Base-by-base conservation (phyloP, 2,888 invertebrate genomes). In the Apamea crenata region DNA sequence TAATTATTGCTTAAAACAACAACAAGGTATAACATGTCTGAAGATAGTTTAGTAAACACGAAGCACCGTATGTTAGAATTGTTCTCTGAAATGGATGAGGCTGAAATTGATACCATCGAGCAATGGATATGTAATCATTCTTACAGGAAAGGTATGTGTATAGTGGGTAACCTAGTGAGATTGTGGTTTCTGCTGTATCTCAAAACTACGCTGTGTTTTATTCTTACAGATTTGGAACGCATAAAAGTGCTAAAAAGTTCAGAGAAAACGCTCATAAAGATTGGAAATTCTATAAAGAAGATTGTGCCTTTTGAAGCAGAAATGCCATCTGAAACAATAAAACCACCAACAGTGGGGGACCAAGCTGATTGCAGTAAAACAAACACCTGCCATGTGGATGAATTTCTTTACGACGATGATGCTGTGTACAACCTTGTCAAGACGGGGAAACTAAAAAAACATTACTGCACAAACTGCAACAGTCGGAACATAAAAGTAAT, bases 391-490 rank as follows among this genome's bases (percentile, higher is more conserved):
- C 98, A 98, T 93, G 96, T 98, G 0, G 98, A 98, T 94, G 97
- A 97, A 66, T 98, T 98, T 91, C 95, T 98, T 0, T 98, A 98
- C 95, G 97, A 98, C 87, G 98, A 98, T 82, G 96, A 97, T 29
- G 97, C 97, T 82, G 94, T 98, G 21, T 97, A 98, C 73, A 86
- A 93, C 18, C 88, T 96, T 61, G 92, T 94, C 2, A 93, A 94
- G 85, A 88, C 91, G 53, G 95, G 94, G 47, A 95, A 94, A 91
- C 77, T 97, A 29, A 92, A 93, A 77, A 93, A 93, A 83, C 91
- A 95, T 86, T 96, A 94, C 83, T 97, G 97, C 84, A 63, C 91
- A 29, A 94, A 95, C 85, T 97, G 97, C 80, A 92, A 93, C 72
- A 96, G 96, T 61, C 93, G 94, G 8, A 95, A 96, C 86, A 89